These are phyloP conservation scores for Synchiropus splendidus DNA, from an alignment of 2,113 vertebrate genomes.

Conservation along the genomic window DNA sequence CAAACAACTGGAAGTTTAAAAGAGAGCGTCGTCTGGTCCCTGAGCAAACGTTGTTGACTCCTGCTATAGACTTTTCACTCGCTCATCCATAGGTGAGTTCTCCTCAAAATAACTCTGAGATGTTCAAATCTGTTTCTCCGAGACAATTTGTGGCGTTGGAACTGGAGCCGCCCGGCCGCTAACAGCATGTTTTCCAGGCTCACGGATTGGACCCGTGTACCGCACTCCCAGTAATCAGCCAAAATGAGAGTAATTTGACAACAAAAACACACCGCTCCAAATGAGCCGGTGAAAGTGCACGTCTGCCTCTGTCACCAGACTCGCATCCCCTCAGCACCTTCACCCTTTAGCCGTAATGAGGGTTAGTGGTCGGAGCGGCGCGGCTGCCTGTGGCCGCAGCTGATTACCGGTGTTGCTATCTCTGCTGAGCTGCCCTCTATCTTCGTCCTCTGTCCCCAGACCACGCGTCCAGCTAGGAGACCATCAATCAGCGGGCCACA, in stretches of 20 bases:
- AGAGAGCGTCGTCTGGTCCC: no score
- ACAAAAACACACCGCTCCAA: neutral
- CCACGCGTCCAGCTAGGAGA: slow-evolving; percentile 24
- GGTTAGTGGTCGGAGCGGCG: slow-evolving; percentile 26
- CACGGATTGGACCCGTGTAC: neutral
- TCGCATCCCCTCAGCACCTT: slow-evolving; percentile 21
- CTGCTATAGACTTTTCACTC: no score
- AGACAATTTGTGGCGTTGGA: no score
- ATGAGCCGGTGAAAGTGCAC: no score
- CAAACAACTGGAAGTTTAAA: no score
- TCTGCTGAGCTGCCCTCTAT: slow-evolving; percentile 41
- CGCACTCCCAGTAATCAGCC: neutral
- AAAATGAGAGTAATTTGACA: slow-evolving; percentile 6
- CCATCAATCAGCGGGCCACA: slow-evolving; percentile 46
- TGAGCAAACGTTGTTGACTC: no score
- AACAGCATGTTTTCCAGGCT: no score
- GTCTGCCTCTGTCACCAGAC: slow-evolving; percentile 9
- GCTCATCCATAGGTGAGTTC: no score
- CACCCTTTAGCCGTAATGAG: slow-evolving; percentile 39
- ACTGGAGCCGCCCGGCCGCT: no score
- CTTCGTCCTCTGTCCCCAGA: slow-evolving; percentile 28
- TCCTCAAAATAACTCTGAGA: no score
- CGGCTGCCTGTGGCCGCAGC: slow-evolving; percentile 4
- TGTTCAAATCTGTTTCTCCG: no score
- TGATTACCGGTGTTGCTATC: slow-evolving; percentile 46